Percentiles rank a stretch among this genome's conserved stretches.
These are phyloP conservation scores for Uromys caudimaculatus DNA, from an alignment of 2,797 vertebrate genomes.

Conservation along the genomic window DNA sequence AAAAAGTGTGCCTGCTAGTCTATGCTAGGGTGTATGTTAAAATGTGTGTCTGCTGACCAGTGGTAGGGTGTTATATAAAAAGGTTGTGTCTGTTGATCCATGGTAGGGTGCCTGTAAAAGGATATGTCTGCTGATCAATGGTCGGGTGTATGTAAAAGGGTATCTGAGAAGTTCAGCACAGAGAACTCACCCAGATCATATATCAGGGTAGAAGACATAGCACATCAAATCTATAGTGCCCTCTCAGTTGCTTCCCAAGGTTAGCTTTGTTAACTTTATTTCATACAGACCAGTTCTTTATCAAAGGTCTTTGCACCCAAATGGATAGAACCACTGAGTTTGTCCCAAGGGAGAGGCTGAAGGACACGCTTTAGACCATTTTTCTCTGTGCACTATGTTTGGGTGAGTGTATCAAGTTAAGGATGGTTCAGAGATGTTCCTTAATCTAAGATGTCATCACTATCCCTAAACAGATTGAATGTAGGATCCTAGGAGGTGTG, in stretches of 20 bases:
- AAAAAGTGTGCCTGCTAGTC: neutral
- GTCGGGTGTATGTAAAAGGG: neutral
- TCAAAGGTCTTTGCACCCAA: neutral
- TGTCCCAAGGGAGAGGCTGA: neutral
- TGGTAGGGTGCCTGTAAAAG: neutral
- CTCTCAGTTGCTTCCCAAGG: neutral
- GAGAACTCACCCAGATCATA: neutral
- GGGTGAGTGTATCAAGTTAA: constrained; percentile 2
- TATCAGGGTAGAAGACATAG: neutral
- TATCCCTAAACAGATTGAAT: constrained; percentile 74
- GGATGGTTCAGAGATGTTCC: neutral
- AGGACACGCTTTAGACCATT: neutral
- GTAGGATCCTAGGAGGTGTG: constrained; percentile 67
- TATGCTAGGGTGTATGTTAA: neutral
- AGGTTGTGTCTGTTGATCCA: neutral
- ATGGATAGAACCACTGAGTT: neutral
- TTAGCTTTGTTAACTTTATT: neutral
- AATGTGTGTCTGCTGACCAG: neutral
- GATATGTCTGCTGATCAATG: neutral
- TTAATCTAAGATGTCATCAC: constrained; percentile 15
- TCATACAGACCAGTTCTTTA: neutral
- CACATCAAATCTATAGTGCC: neutral
- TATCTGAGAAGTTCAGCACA: neutral
- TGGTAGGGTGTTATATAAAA: neutral
- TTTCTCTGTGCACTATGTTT: neutral